These are phyloP conservation scores for Scaptomyza flava DNA, from an alignment of 2,888 invertebrate genomes.

Conservation along the genomic window DNA sequence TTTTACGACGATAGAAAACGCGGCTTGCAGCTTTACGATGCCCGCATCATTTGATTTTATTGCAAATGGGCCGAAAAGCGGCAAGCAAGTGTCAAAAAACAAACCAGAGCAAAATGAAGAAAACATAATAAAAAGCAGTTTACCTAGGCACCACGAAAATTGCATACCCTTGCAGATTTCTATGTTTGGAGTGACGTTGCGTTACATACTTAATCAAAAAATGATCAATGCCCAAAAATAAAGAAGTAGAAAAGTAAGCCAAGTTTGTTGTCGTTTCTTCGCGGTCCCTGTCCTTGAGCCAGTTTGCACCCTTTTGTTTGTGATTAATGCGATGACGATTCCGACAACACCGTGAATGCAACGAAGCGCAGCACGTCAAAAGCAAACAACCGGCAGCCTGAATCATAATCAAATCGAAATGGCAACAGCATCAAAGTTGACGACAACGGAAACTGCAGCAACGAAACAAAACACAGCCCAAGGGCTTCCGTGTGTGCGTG, in stretches of 20 bases:
- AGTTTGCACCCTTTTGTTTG: constrained; percentile 54
- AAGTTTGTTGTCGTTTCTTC: constrained; percentile 8
- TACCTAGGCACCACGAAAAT: background rate
- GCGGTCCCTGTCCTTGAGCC: constrained; percentile 53
- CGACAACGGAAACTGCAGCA: constrained; percentile 63
- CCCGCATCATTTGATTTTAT: constrained; percentile 77
- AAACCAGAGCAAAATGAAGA: constrained; percentile 7
- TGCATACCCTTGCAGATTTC: background rate
- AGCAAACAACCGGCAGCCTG: constrained; percentile 74
- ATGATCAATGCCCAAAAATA: too few relatives aligned
- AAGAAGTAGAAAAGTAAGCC: background rate
- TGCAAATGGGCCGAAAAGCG: constrained; percentile 54
- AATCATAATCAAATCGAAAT: constrained; percentile 73
- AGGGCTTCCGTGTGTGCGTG: constrained; percentile 24
- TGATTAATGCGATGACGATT: constrained; percentile 72
- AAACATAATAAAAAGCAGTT: constrained; percentile 18
- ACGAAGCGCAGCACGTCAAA: constrained; percentile 67
- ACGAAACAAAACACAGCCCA: constrained; percentile 37
- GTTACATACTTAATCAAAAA: background rate
- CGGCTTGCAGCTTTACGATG: constrained; percentile 68
- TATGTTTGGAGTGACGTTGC: too few relatives aligned
- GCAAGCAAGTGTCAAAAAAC: constrained; percentile 55
- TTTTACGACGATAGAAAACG: constrained; percentile 72
- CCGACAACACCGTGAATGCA: constrained; percentile 58
- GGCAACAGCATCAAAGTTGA: constrained; percentile 68